phyloP scores from a whole-genome alignment of 2,888 invertebrate genomes.

The Dolichopus griseipennis region DNA sequence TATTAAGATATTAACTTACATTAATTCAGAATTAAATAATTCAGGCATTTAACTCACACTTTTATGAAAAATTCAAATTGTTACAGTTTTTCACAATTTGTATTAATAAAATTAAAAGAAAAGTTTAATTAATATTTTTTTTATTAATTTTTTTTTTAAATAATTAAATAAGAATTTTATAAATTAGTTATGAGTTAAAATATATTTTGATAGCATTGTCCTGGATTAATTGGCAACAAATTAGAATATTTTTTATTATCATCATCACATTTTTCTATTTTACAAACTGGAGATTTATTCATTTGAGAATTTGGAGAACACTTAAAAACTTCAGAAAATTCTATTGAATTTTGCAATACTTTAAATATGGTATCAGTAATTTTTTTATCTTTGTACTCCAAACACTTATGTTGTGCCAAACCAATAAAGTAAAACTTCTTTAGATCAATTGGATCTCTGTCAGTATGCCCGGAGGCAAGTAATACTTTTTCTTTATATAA shows the following conservation, averaged over 20 bases:
- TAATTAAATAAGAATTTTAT: no score
- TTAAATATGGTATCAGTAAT: background rate
- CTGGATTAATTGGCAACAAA: background rate
- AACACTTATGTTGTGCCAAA: background rate
- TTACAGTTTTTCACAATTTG: no score
- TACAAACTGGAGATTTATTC: background rate
- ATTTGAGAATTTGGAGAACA: background rate
- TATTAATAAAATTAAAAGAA: no score
- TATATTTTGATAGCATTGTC: background rate
- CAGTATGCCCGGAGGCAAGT: background rate
- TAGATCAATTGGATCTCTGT: background rate
- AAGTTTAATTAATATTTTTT: no score
- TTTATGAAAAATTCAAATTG: no score
- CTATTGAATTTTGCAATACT: background rate
- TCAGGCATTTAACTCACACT: no score
- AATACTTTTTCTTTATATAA: background rate
- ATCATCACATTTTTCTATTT: background rate
- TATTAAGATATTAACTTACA: no score
- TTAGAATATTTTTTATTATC: background rate
- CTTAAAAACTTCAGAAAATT: background rate
- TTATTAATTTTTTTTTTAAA: no score
- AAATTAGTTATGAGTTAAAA: background rate
- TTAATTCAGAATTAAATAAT: no score
- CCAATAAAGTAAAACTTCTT: background rate
- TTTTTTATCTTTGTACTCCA: background rate